Conservation (phyloP, 2,113 vertebrate species). For the Scalopus aquaticus region DNA sequence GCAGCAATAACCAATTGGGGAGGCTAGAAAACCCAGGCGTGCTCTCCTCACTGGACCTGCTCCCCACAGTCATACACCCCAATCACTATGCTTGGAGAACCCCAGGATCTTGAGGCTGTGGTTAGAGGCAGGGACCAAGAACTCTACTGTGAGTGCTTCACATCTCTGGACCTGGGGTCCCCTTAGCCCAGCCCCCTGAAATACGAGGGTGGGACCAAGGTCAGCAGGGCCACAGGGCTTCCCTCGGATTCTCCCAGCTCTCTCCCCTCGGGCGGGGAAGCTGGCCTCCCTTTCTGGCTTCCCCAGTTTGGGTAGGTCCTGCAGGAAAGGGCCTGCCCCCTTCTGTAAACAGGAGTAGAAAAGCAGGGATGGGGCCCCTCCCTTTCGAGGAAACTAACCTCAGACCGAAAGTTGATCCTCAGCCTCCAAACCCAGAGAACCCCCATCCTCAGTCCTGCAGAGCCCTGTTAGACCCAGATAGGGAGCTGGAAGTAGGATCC, state of each 20-base stretch:
- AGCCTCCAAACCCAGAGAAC: neutral
- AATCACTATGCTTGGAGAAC: neutral
- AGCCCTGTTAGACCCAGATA: neutral
- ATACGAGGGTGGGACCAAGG: neutral
- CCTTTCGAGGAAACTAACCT: slow-evolving; percentile 67
- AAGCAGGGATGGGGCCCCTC: slow-evolving; percentile 36
- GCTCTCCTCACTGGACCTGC: neutral
- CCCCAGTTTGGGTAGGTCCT: slow-evolving; percentile 19
- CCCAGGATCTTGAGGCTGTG: neutral
- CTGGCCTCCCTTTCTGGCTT: slow-evolving; percentile 8
- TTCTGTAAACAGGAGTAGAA: slow-evolving; percentile 40
- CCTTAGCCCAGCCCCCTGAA: neutral
- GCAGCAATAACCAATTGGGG: neutral
- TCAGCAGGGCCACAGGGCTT: slow-evolving; percentile 31
- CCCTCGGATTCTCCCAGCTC: slow-evolving; percentile 8
- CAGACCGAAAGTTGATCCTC: slow-evolving; percentile 19
- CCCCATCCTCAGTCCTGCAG: neutral
- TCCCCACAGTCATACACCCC: fast-evolving
- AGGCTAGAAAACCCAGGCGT: neutral
- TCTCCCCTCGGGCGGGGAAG: neutral
- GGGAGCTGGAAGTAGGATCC: neutral
- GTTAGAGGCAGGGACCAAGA: neutral
- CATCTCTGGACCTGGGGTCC: neutral
- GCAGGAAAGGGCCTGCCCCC: slow-evolving; percentile 23
- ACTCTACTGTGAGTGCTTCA: neutral